These are phyloP conservation scores for Penaeus vannamei DNA, from an alignment of 1,140 invertebrate genomes.

Conservation along the genomic window DNA sequence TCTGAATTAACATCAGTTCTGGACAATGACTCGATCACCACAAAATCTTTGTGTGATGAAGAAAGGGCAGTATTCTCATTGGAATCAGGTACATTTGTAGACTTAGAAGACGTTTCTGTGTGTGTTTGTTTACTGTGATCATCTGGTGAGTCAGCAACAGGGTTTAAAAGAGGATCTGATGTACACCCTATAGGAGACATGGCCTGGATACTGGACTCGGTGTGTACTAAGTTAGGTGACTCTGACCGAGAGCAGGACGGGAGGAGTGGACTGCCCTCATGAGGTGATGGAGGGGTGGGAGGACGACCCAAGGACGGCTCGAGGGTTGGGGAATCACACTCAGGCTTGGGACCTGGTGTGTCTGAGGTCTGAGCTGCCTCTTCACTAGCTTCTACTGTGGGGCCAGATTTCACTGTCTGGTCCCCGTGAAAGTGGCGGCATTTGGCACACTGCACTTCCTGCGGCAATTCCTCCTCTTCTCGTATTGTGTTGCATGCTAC, in stretches of 20 bases:
- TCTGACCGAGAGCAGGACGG: constrained; percentile 26
- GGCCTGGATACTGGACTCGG: constrained; percentile 19
- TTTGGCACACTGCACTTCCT: constrained; percentile 59
- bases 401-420: constrained; percentile 52
- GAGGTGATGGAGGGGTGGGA: constrained; percentile 46
- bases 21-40: constrained; percentile 26
- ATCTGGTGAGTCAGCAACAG: constrained; percentile 35
- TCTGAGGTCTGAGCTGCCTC: constrained; percentile 46
- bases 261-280: constrained; percentile 46
- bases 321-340: constrained; percentile 47
- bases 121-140: constrained; percentile 35
- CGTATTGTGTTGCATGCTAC: constrained; percentile 65
- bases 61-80: background rate
- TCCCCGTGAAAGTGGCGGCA: constrained; percentile 65
- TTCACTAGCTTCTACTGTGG: constrained; percentile 45
- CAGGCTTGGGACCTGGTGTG: constrained; percentile 47
- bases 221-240: constrained; percentile 9
- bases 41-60: constrained; percentile 40
- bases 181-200: constrained; percentile 39
- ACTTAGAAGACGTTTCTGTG: background rate
- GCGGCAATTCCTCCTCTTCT: constrained; percentile 59
- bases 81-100: constrained; percentile 32
- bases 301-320: constrained; percentile 47
- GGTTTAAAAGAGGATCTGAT: background rate
- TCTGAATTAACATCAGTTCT: constrained; percentile 34